Base-by-base conservation (phyloP, 2,113 vertebrate genomes). In the Nycticryphes semicollaris region DNA sequence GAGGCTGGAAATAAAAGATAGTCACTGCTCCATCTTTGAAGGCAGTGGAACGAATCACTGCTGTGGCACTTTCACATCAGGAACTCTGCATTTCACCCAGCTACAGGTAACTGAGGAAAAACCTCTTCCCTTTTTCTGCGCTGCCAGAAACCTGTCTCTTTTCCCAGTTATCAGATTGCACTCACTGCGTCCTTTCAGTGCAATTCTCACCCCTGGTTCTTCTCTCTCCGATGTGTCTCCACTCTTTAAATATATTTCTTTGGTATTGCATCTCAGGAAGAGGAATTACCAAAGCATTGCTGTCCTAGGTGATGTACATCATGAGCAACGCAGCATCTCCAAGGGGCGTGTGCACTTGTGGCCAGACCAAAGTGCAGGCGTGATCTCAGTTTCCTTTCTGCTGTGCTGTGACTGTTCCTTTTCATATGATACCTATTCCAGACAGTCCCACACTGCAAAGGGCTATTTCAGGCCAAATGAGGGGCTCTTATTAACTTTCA, bases 401-500 rank as follows among this genome's bases (percentile, higher is more conserved):
- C 84, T 91, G 74, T 57, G 77, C 77, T 95, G 83, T 19, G 64
- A 53, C 66, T 67, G 45, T 43, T 95, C 72, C 68, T 86, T 60
- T 90, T 90, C 89, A 80, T 70, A 37, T 72, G 73, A 70, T 95
- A 78, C 89, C 56, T 51, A 9, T 66, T 53, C 23, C 83, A 87
- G 94, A 41, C 80, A 59, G 76, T 3, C 37, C 69, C 57, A 70
- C 54, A 67, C 70, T 78, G 64, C 84, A 60, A 67, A 91, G 77
- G 69, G 69, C 84, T 94, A 94, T 96, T 97, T 91, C 87, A 84
- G 73, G 84, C 62, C 77, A 35, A 70, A 30, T n/a, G 69, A 94
- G 51, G 30, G 73, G 60, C 69, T 95, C 87, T 95, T 94, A 92
- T 78, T 89, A 96, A 78, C 87, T 87, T 96, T 87, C 86, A 89